These are phyloP conservation scores for Synergus laeviventris DNA, from an alignment of 2,888 invertebrate genomes.

Conservation along the genomic window DNA sequence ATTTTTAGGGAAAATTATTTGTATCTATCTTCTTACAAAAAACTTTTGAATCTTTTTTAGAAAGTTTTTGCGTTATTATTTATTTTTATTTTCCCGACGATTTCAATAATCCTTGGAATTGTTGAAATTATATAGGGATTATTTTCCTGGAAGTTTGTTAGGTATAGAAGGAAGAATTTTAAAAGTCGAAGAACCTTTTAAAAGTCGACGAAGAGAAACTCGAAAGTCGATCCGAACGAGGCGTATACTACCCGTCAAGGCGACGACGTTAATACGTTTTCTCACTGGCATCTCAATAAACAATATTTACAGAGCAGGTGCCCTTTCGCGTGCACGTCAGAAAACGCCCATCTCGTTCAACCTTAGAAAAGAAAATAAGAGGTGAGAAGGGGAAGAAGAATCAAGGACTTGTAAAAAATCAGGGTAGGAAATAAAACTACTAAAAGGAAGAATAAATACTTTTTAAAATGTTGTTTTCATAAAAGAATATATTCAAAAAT, in stretches of 20 bases:
- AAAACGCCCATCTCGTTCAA: slow-evolving; percentile 36
- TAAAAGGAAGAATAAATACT: not conserved
- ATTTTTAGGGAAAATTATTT: not conserved
- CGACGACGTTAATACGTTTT: slow-evolving; percentile 53
- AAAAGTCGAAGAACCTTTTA: slow-evolving; percentile 5
- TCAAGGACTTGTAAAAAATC: not conserved
- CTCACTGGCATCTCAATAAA: slow-evolving; percentile 61
- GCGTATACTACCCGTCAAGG: slow-evolving; percentile 45
- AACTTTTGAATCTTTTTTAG: no score
- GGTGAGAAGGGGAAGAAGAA: not conserved
- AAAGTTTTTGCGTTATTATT: no score
- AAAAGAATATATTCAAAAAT: no score
- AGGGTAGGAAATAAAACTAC: not conserved
- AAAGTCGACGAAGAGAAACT: slow-evolving; percentile 38
- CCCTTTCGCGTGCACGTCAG: slow-evolving; percentile 47
- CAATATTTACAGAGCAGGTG: slow-evolving; percentile 61
- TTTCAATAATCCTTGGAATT: not conserved
- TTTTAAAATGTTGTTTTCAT: no score
- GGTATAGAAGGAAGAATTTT: not conserved
- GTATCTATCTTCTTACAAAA: not conserved
- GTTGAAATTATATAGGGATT: not conserved
- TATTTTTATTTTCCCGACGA: no score
- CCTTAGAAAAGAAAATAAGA: not conserved
- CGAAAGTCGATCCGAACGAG: slow-evolving; percentile 34
- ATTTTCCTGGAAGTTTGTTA: slow-evolving; percentile 2